phyloP scores from a whole-genome alignment of 2,888 invertebrate species.

The Fabriciana adippe region DNA sequence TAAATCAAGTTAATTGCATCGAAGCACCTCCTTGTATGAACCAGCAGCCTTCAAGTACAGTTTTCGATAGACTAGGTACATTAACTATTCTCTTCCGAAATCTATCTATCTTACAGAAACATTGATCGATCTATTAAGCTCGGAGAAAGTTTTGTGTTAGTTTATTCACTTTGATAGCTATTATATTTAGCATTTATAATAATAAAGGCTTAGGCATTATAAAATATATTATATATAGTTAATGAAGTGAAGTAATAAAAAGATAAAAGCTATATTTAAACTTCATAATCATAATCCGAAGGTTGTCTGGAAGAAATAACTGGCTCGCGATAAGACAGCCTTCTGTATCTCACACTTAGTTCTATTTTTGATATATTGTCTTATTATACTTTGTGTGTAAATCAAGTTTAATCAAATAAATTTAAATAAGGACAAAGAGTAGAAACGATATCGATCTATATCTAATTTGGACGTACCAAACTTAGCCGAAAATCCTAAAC shows the following conservation, averaged over 20 bases:
- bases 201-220: conserved; percentile 25
- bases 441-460: conserved; percentile 52
- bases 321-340: too few relatives aligned
- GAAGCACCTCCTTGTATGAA: conserved; percentile 76
- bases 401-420: too few relatives aligned
- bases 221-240: too few relatives aligned
- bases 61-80: conserved; percentile 60
- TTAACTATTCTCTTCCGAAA: conserved; percentile 55
- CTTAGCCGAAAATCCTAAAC: conserved; percentile 64
- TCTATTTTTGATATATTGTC: too few relatives aligned
- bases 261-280: too few relatives aligned
- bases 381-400: too few relatives aligned
- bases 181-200: not conserved
- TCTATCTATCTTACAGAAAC: conserved; percentile 49
- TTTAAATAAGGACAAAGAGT: conserved; percentile 55
- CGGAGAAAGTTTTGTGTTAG: conserved; percentile 31
- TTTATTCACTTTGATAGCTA: not conserved
- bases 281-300: too few relatives aligned
- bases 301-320: too few relatives aligned
- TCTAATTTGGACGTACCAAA: conserved; percentile 57
- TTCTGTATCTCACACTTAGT: too few relatives aligned
- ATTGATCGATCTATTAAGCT: conserved; percentile 40
- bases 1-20: conserved; percentile 83
- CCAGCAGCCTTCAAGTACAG: conserved; percentile 62
- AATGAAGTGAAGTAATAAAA: too few relatives aligned